Base-by-base conservation (phyloP, 2,888 invertebrate species). In the Actias luna region DNA sequence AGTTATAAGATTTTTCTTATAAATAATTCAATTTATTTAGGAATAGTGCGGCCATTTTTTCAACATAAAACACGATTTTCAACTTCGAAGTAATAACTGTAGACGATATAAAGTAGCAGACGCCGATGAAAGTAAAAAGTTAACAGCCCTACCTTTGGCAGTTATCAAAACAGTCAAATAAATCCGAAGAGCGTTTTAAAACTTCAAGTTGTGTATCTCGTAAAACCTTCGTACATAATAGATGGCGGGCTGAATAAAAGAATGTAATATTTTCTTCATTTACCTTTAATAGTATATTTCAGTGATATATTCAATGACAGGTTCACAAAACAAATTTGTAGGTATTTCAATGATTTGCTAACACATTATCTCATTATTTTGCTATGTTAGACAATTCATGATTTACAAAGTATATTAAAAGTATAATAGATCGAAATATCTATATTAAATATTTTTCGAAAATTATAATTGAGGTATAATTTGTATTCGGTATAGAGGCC, bases 161-260 rank as follows among this genome's bases (percentile, higher is more conserved):
- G 78, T 78, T 80, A 80, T 80, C 81, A 80, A 74, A 78, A 78
- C 78, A 78, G 72, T 79, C 74, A 79, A 81, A 82, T 80, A 80
- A 84, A 85, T 82, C 80, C 80, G 65, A 64, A 69, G 65, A 71
- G 65, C 73, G 68, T 75, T 82, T 82, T 79, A 79, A 80, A 84
- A 77, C 75, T 79, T 76, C 66, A 74, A 80, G 74, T 76, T 65
- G 73, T 67, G 64, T 69, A 71, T 78, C 74, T 76, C 76, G 77
- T 83, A 81, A 83, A 84, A 84, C 79, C 72, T 71, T 66, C 65
- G 46, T 86, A 65, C 71, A 87, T 86, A 78, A 79, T 82, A 67
- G 64, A 85, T 75, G 73, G 67, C 46, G 55, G 31, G 62, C 67
- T 72, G 77, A 79, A 80, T 83, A 74, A 70, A 33, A 33, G 7